Conservation (phyloP, 2,888 invertebrate species). For the Anticlea derivata region DNA sequence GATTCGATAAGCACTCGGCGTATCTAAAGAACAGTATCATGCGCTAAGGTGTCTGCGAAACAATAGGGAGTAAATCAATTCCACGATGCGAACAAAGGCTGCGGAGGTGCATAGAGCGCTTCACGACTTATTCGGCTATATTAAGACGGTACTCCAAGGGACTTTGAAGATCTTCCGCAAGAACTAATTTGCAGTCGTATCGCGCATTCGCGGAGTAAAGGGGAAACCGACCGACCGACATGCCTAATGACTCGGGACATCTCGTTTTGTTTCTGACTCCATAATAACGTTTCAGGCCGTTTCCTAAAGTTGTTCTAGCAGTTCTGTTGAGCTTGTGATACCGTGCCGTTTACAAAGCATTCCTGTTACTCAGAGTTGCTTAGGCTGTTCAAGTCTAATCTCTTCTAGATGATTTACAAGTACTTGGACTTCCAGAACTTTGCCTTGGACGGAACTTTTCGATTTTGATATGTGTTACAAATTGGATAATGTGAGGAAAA, state of each 20-base stretch:
- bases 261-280: conserved; percentile 44
- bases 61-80: conserved; percentile 76
- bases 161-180: conserved; percentile 59
- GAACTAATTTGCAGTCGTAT: conserved; percentile 69
- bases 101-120: conserved; percentile 54
- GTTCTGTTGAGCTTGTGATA: neutral
- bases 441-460: no score
- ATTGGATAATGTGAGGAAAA: no score
- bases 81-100: conserved; percentile 59
- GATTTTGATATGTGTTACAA: no score
- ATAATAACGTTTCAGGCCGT: conserved; percentile 36
- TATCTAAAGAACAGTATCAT: conserved; percentile 44
- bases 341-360: no score
- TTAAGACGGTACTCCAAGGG: conserved; percentile 61
- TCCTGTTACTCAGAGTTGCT: no score
- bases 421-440: no score
- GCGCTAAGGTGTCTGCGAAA: conserved; percentile 45
- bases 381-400: no score
- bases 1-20: conserved; percentile 48
- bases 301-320: conserved; percentile 38
- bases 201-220: conserved; percentile 54
- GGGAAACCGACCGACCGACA: conserved; percentile 56
- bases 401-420: no score
- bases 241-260: conserved; percentile 62
- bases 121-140: conserved; percentile 50